Conservation (phyloP, 2,888 invertebrate species). For the Tenthredo distinguenda region DNA sequence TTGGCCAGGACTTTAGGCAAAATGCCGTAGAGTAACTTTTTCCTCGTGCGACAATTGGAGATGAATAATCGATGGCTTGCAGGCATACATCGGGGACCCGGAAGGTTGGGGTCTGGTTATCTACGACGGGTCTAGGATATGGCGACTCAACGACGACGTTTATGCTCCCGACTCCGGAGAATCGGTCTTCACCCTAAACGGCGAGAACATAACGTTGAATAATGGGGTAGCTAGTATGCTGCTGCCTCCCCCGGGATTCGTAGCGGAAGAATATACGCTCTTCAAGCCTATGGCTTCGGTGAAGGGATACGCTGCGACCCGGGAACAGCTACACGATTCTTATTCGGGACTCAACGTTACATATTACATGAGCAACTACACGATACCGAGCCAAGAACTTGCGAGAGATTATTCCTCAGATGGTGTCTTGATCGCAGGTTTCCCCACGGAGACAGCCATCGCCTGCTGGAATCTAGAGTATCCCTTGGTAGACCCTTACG, state of each 20-base stretch:
- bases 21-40: background rate
- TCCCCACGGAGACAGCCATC: slow-evolving; percentile 70
- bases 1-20: background rate
- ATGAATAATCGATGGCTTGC: background rate
- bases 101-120: slow-evolving; percentile 60
- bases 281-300: slow-evolving; percentile 65
- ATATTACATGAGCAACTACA: slow-evolving; percentile 56
- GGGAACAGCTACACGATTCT: slow-evolving; percentile 54
- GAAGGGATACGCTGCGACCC: slow-evolving; percentile 58
- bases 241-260: slow-evolving; percentile 77
- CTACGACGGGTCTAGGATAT: slow-evolving; percentile 56
- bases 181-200: slow-evolving; percentile 69
- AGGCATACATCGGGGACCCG: slow-evolving; percentile 66
- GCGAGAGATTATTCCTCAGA: slow-evolving; percentile 72
- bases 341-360: slow-evolving; percentile 52
- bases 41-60: background rate
- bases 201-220: slow-evolving; percentile 83
- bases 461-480: slow-evolving; percentile 70
- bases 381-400: slow-evolving; percentile 66
- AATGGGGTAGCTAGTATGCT: slow-evolving; percentile 86
- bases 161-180: slow-evolving; percentile 57
- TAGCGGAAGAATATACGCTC: slow-evolving; percentile 56
- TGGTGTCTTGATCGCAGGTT: slow-evolving; percentile 73
- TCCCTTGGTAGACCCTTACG: background rate
- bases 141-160: slow-evolving; percentile 60